Evolutionary conservation across 92 coral and sea anemone species (phyloP).

Genomic region (Umimayanthus kanabou): DNA sequence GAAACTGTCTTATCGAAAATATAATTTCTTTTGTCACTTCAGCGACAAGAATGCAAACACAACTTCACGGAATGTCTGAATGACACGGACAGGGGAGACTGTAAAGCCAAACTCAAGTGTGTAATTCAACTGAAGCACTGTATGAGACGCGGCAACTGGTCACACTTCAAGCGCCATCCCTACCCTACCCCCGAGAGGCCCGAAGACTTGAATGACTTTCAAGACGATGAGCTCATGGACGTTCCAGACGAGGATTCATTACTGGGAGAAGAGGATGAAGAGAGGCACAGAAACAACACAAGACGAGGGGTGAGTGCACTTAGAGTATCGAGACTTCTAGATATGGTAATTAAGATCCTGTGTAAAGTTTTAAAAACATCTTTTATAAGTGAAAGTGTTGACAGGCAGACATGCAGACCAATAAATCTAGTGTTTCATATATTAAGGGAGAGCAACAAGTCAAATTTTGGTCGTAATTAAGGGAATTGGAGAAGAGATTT

Average conservation of each 20-base stretch:
- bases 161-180: conserved; percentile 1
- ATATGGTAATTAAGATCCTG: too few relatives aligned
- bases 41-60: not conserved
- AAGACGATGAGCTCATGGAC: conserved; percentile 19
- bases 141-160: conserved; percentile 11
- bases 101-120: conserved; percentile 27
- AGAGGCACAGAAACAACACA: not conserved
- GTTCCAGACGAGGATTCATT: not conserved
- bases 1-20: too few relatives aligned
- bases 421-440: too few relatives aligned
- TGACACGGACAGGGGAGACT: conserved; percentile 25
- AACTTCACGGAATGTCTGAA: conserved; percentile 8
- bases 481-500: too few relatives aligned
- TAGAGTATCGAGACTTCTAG: too few relatives aligned
- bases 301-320: conserved; percentile 4
- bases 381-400: not conserved
- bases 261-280: not conserved
- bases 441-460: too few relatives aligned
- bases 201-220: conserved; percentile 14
- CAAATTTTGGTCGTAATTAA: too few relatives aligned
- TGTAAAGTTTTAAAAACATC: not conserved
- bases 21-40: not conserved
- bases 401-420: not conserved
- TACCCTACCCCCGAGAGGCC: not conserved
- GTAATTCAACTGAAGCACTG: conserved; percentile 15